A percentile compares a stretch with the other conserved stretches of the same genome.
Evolutionary conservation across 64 coral and sea anemone genomes (phyloP).

Genomic region (Exaiptasia diaphana): DNA sequence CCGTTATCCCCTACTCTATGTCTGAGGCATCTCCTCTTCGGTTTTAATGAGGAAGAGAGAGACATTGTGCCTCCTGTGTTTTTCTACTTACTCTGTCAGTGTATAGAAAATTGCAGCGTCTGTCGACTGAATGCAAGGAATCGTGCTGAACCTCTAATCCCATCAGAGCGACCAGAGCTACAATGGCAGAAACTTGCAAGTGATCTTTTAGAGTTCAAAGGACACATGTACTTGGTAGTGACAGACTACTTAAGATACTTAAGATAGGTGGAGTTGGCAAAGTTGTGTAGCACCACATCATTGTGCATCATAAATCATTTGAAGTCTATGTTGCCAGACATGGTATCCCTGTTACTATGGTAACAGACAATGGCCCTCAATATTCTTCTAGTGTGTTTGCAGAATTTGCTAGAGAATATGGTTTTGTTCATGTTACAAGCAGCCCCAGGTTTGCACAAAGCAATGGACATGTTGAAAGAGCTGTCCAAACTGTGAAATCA

Average conservation of each 20-base stretch:
- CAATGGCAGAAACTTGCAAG: too few relatives aligned
- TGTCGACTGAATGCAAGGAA: too few relatives aligned
- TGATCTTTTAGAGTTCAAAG: too few relatives aligned
- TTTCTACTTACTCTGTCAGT: neutral
- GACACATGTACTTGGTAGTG: too few relatives aligned
- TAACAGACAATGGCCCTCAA: neutral
- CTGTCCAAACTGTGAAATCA: neutral
- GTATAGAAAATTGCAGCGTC: too few relatives aligned
- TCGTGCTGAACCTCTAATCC: too few relatives aligned
- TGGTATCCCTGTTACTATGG: neutral
- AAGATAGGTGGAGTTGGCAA: too few relatives aligned
- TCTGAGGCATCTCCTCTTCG: neutral
- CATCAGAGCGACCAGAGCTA: too few relatives aligned
- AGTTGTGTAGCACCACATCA: too few relatives aligned
- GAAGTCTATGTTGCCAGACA: neutral
- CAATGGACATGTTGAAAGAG: neutral
- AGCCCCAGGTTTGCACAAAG: neutral
- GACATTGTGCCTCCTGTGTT: neutral
- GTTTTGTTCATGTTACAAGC: neutral
- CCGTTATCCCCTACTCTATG: neutral
- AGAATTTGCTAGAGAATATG: neutral
- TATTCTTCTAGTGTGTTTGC: neutral
- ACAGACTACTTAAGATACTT: too few relatives aligned
- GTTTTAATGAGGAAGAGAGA: neutral
- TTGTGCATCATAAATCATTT: too few relatives aligned